A percentile compares a stretch with the other conserved stretches of the same genome.
Conservation (phyloP, 2,888 invertebrate species). For the Troides aeacus region DNA sequence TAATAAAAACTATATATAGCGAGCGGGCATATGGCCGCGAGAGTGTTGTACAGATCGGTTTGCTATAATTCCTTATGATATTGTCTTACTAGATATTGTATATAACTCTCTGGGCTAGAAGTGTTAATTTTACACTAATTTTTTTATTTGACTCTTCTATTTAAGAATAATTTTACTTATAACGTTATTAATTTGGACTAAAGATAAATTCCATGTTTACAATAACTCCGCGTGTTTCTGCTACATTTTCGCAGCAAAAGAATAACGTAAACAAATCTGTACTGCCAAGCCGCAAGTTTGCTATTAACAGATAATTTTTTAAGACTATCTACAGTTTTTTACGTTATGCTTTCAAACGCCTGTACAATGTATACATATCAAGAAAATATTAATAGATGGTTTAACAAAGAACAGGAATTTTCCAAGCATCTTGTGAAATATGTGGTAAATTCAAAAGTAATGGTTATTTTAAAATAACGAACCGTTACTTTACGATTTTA, state of each 20-base stretch:
- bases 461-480: background rate
- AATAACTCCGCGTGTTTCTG: slow-evolving; percentile 15
- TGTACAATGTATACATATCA: slow-evolving; percentile 11
- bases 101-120: no score
- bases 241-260: slow-evolving; percentile 27
- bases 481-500: no score
- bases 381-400: slow-evolving; percentile 10
- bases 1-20: no score
- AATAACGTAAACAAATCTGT: slow-evolving; percentile 26
- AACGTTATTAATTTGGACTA: background rate
- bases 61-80: no score
- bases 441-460: background rate
- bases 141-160: background rate
- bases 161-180: background rate
- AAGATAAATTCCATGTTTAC: slow-evolving; percentile 21
- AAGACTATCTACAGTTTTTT: slow-evolving; percentile 15
- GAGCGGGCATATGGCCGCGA: no score
- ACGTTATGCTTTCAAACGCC: slow-evolving; percentile 15
- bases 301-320: slow-evolving; percentile 22
- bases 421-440: background rate
- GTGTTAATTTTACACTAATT: no score
- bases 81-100: no score
- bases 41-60: no score
- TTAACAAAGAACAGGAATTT: background rate
- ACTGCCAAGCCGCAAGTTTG: slow-evolving; percentile 24